These are phyloP conservation scores for Oncorhynchus keta DNA, from an alignment of 2,113 vertebrate genomes.

Conservation along the genomic window DNA sequence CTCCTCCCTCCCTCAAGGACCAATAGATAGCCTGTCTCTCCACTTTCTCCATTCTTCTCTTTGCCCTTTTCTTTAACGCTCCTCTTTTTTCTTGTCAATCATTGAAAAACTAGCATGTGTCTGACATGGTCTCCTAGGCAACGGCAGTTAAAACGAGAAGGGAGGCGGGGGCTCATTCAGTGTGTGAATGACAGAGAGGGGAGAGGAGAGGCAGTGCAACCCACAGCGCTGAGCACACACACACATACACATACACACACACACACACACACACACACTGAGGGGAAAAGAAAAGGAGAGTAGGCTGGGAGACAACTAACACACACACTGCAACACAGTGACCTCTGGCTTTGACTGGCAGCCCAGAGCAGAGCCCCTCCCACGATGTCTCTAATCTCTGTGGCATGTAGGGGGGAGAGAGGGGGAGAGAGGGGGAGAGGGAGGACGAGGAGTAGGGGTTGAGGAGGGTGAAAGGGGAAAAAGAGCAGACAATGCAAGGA, in stretches of 20 bases:
- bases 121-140: constrained; percentile 80
- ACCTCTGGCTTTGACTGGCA: constrained; percentile 46
- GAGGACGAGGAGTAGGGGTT: constrained; percentile 10
- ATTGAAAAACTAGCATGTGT: constrained; percentile 77
- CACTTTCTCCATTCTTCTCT: constrained; percentile 26
- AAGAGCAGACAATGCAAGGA: constrained; percentile 13
- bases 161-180: constrained; percentile 75
- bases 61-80: constrained; percentile 69
- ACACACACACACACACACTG: constrained; percentile 2
- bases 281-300: no score
- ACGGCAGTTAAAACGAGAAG: constrained; percentile 74
- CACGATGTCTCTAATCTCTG: constrained; percentile 48
- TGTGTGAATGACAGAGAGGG: constrained; percentile 70
- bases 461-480: not conserved
- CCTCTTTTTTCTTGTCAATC: constrained; percentile 79
- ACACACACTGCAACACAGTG: constrained; percentile 3
- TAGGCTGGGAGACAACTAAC: not conserved
- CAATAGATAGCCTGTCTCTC: constrained; percentile 26
- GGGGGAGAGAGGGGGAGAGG: not conserved
- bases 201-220: constrained; percentile 52
- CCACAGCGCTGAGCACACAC: constrained; percentile 42
- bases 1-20: not conserved
- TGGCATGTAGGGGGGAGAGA: constrained; percentile 17
- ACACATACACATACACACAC: constrained; percentile 27
- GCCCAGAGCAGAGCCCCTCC: constrained; percentile 26